Conservation (phyloP, 2,113 vertebrate species). For the Petromus typicus region DNA sequence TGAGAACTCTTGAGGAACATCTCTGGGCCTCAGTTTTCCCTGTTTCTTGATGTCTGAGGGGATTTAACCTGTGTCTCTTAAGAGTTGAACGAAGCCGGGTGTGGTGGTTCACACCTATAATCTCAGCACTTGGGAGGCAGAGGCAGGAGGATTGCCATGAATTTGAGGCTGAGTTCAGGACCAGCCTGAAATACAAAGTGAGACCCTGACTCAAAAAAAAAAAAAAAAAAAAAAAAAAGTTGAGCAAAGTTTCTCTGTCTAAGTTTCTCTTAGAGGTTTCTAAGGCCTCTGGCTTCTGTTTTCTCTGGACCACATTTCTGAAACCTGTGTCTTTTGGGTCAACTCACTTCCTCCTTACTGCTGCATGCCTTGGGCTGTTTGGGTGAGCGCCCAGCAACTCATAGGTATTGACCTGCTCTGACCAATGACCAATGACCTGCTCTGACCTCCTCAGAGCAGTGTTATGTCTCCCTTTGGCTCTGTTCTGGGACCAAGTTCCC, state of each 20-base stretch:
- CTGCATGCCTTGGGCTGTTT: not conserved
- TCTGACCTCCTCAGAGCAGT: not conserved
- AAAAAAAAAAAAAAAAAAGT: no score
- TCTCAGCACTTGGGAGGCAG: no score
- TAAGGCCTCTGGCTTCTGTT: not conserved
- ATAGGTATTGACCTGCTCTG: not conserved
- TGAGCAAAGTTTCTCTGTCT: no score
- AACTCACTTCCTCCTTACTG: fast-evolving
- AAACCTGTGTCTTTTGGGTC: not conserved
- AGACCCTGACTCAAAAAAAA: no score
- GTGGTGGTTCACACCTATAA: no score
- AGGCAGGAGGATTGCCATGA: no score
- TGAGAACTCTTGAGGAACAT: not conserved
- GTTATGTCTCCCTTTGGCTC: not conserved
- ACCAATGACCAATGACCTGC: not conserved
- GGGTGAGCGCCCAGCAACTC: not conserved
- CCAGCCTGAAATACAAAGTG: no score
- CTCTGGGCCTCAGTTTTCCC: not conserved
- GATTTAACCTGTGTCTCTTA: not conserved
- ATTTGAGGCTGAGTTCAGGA: no score
- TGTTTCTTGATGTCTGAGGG: not conserved
- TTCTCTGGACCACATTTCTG: not conserved
- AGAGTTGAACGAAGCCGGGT: not conserved
- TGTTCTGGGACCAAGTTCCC: not conserved
- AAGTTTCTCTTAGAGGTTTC: not conserved